Conservation (phyloP, 2,888 invertebrate species). For the Melitaea athalia region DNA sequence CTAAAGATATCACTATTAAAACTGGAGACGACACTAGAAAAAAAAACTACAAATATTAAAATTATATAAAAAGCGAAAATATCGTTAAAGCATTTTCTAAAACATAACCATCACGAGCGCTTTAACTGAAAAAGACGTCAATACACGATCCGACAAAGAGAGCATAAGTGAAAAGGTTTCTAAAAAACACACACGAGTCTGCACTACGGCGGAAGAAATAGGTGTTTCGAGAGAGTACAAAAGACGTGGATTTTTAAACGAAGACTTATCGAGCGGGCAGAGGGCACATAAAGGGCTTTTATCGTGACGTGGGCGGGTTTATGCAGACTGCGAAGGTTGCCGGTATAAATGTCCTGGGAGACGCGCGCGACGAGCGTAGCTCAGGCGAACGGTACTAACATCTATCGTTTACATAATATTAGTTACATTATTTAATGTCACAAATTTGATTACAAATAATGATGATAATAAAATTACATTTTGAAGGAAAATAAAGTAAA, state of each 20-base stretch:
- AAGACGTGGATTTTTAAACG: slow-evolving; percentile 28
- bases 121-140: background rate
- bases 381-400: slow-evolving; percentile 13
- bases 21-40: background rate
- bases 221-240: slow-evolving; percentile 27
- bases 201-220: slow-evolving; percentile 22
- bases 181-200: slow-evolving; percentile 22
- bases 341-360: slow-evolving; percentile 40
- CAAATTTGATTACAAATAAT: background rate
- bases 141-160: slow-evolving; percentile 13
- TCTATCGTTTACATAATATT: background rate
- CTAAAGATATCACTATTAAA: background rate
- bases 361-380: slow-evolving; percentile 9
- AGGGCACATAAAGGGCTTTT: slow-evolving; percentile 33
- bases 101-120: background rate
- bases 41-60: background rate
- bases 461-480: background rate
- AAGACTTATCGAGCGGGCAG: slow-evolving; percentile 33
- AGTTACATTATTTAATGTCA: background rate
- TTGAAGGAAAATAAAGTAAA: background rate
- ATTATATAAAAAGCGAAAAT: background rate
- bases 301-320: slow-evolving; percentile 33
- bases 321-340: slow-evolving; percentile 37
- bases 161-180: slow-evolving; percentile 5
- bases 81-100: background rate